These are phyloP conservation scores for Trichonephila clavata DNA, from an alignment of 1,140 invertebrate genomes.

Conservation along the genomic window DNA sequence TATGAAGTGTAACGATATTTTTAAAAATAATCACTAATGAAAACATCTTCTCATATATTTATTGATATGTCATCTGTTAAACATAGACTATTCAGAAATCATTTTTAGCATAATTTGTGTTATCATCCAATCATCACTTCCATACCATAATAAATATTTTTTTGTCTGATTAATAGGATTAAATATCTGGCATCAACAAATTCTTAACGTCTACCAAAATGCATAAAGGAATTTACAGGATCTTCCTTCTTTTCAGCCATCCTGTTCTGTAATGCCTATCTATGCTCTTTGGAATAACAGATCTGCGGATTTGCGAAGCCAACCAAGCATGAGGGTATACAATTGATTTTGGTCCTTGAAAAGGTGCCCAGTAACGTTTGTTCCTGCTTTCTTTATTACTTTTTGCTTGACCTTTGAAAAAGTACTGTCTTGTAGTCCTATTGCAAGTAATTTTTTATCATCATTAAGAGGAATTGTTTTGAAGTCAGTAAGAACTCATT, in stretches of 20 bases:
- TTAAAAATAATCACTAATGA: conserved; percentile 9
- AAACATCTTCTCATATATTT: conserved; percentile 51
- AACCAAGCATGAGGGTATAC: conserved; percentile 73
- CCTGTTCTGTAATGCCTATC: too few relatives aligned
- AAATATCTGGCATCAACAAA: conserved; percentile 40
- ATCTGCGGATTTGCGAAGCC: conserved; percentile 67
- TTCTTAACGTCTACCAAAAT: conserved; percentile 70
- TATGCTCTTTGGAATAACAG: background rate
- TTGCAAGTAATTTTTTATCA: background rate
- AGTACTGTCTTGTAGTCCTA: background rate
- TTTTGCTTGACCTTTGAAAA: background rate
- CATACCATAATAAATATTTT: conserved; percentile 44
- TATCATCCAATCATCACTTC: conserved; percentile 21
- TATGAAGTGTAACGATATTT: too few relatives aligned
- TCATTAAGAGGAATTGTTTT: background rate
- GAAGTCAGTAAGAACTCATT: too few relatives aligned
- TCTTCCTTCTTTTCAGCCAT: conserved; percentile 74
- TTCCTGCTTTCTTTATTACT: background rate
- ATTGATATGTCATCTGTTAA: conserved; percentile 75
- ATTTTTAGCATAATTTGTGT: conserved; percentile 21
- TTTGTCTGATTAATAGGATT: conserved; percentile 48
- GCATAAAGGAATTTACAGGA: conserved; percentile 71
- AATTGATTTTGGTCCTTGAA: conserved; percentile 73
- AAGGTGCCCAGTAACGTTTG: conserved; percentile 64
- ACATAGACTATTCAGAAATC: conserved; percentile 63